Conservation (phyloP, 1,140 invertebrate species). For the Heterodera carotae region DNA sequence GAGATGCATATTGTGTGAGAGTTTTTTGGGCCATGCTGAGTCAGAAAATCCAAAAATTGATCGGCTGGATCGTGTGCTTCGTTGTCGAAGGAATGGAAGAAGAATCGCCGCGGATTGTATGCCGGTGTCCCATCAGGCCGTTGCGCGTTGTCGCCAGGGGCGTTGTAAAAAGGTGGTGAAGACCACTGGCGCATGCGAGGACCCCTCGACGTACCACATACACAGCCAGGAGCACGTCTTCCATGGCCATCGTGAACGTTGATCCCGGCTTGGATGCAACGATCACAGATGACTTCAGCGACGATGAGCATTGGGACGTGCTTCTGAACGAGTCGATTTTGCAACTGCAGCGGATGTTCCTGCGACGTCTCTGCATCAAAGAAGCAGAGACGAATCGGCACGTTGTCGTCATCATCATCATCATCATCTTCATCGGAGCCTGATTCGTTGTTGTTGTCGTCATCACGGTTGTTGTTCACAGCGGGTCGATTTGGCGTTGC, state of each 20-base stretch:
- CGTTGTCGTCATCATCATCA: not conserved
- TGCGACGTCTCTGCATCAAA: constrained; percentile 26
- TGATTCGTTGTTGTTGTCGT: not conserved
- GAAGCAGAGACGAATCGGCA: constrained; percentile 1
- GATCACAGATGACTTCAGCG: constrained; percentile 17
- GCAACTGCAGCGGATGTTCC: not conserved
- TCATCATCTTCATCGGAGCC: constrained; percentile 7
- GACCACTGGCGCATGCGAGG: not conserved
- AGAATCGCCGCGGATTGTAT: constrained; percentile 22
- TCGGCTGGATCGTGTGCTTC: constrained; percentile 10
- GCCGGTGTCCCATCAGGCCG: not conserved
- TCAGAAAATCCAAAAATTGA: constrained; percentile 22
- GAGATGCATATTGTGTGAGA: not conserved
- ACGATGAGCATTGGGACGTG: constrained; percentile 20
- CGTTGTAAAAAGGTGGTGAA: constrained; percentile 11
- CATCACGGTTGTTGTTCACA: too few relatives aligned
- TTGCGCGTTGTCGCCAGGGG: not conserved
- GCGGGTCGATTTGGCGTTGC: too few relatives aligned
- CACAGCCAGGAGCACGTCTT: constrained; percentile 17
- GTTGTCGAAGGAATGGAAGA: constrained; percentile 20
- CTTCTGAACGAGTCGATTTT: not conserved
- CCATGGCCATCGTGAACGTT: constrained; percentile 3
- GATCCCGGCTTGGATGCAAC: constrained; percentile 17
- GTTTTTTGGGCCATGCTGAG: not conserved
- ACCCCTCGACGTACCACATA: constrained; percentile 1